A percentile compares a stretch with the other conserved stretches of the same genome.
phyloP scores from a whole-genome alignment of 2,888 invertebrate species.

The Periphyllus acericola region DNA sequence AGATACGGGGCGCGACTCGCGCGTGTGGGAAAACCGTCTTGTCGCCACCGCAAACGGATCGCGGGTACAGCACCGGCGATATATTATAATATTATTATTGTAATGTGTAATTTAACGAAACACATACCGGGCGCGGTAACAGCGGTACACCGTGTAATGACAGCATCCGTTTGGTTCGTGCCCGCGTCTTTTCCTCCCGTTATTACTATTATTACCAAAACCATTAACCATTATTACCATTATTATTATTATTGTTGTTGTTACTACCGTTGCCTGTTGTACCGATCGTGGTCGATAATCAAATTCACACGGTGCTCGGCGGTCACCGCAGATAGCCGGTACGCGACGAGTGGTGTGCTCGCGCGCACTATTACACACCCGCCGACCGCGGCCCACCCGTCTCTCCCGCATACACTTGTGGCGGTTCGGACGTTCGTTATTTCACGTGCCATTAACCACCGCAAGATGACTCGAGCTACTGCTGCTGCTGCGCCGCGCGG shows the following conservation, averaged over 20 bases:
- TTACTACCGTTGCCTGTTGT: too few relatives aligned
- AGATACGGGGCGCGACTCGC: not conserved
- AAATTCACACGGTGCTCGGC: constrained; percentile 52
- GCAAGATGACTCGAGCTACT: not conserved
- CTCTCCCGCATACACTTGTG: too few relatives aligned
- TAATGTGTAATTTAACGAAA: not conserved
- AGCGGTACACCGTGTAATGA: not conserved
- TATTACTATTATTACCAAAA: not conserved
- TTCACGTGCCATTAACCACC: constrained; percentile 52
- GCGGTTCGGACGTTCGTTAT: not conserved
- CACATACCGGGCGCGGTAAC: not conserved
- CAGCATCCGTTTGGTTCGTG: constrained; percentile 56
- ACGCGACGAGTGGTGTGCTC: not conserved
- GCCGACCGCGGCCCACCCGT: too few relatives aligned
- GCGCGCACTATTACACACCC: not conserved
- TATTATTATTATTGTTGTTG: not conserved
- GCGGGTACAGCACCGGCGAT: not conserved
- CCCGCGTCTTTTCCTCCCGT: not conserved
- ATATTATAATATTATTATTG: not conserved
- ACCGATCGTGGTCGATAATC: constrained; percentile 24
- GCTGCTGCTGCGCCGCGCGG: not conserved
- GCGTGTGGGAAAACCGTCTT: not conserved
- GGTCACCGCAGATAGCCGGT: not conserved
- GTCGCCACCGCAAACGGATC: not conserved
- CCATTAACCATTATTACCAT: too few relatives aligned